Evolutionary conservation across 2,888 invertebrate genomes (phyloP), one percentile per base, ranked within the genome.

Genomic region (Agriopis aurantiaria): DNA sequence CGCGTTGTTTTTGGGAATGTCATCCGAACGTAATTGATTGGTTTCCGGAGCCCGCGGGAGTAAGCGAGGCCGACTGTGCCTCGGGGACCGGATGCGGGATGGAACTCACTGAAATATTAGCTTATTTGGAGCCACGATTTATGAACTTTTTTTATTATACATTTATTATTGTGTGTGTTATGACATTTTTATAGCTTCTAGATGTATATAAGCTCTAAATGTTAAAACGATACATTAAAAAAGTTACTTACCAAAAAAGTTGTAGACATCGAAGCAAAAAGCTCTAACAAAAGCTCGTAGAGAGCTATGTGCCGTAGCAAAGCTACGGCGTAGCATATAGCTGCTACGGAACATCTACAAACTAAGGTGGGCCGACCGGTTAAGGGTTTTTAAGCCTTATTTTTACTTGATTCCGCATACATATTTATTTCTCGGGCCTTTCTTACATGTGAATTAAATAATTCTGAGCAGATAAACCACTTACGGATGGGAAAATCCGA

Each of bases 1-100:
- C 23, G 8, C 41, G 41, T 57, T 65, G 57, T 57, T 57, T 57
- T 57, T 49, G 63, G 51, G 43, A 51, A 65, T 23, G 57, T 65
- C 65, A 57, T 43, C 51, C 43, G 65, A 57, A 51, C 41, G 57
- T 65, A 65, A 65, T 65, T 65, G 65, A 65, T 65, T 51, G 65
- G 57, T 48, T 58, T 58, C 65, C 65, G 57, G 46, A 3, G 33
- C 40, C 55, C 64, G 56, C 55, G 64, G 56, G 64, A 48, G n/a
- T 8, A 52, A 53, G 41, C 45, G 12, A n/a, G 52, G 55, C 55
- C 55, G 55, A 2, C 33, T 2, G 56, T n/a, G 57, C 65, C 57
- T 23, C 51, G 41, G 65, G 57, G 57, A 41, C 11, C 45, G 12
- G 40, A 43, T 10, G 43, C 9, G 41, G 56, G 8, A 33, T 57